A percentile compares a stretch with the other conserved stretches of the same genome.
These are phyloP conservation scores for Cherax destructor DNA, from an alignment of 1,140 invertebrate species.

Conservation along the genomic window DNA sequence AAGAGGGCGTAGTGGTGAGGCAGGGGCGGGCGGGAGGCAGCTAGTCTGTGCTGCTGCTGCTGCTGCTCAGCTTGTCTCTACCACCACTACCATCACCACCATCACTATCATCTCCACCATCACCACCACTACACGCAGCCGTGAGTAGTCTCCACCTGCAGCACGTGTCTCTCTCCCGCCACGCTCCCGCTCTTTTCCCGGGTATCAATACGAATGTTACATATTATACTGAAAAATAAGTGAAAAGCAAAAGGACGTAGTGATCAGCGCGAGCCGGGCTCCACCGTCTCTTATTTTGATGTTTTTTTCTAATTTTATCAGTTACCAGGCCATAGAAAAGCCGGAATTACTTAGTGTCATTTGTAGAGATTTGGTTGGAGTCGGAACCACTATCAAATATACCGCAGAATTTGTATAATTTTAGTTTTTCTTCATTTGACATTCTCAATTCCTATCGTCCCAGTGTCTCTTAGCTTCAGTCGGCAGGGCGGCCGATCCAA, in stretches of 20 bases:
- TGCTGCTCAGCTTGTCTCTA: background rate
- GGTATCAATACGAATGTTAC: conserved; percentile 69
- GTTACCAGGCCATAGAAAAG: conserved; percentile 6
- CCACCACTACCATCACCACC: conserved; percentile 21
- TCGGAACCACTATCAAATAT: conserved; percentile 19
- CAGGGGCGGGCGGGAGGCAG: background rate
- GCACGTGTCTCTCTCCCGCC: conserved; percentile 50
- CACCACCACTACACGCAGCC: conserved; percentile 25
- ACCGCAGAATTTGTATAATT: conserved; percentile 56
- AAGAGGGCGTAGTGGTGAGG: background rate
- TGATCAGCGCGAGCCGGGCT: conserved; percentile 66
- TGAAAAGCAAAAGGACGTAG: conserved; percentile 68
- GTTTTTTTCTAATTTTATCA: conserved; percentile 30
- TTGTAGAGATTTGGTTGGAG: background rate
- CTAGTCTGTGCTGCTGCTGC: conserved; percentile 21
- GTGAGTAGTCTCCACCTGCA: conserved; percentile 31
- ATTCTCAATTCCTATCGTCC: conserved; percentile 69
- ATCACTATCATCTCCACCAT: conserved; percentile 18
- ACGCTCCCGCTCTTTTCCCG: conserved; percentile 54
- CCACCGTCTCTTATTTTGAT: conserved; percentile 72
- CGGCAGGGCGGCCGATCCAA: conserved; percentile 69
- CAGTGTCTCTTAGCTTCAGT: conserved; percentile 68
- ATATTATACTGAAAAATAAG: conserved; percentile 70
- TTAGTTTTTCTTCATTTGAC: conserved; percentile 58
- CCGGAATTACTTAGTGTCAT: background rate